A percentile compares a stretch with the other conserved stretches of the same genome.
These are phyloP conservation scores for Pangasius mekongensis DNA, from an alignment of 2,797 vertebrate genomes.

Conservation along the genomic window DNA sequence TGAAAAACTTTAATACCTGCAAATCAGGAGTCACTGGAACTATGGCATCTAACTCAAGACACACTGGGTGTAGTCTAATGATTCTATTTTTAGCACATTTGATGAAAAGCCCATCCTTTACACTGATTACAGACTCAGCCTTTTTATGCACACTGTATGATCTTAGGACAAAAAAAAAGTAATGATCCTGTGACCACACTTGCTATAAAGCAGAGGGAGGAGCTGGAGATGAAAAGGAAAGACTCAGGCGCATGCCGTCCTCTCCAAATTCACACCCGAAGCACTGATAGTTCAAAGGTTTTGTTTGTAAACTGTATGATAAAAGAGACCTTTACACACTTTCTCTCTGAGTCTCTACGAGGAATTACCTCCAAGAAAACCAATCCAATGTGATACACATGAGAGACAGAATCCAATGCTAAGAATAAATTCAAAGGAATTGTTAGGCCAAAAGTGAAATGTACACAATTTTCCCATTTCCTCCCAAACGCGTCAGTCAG, in stretches of 20 bases:
- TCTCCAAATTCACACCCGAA: neutral
- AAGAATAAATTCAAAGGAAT: neutral
- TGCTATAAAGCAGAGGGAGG: slow-evolving; percentile 26
- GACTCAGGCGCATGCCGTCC: neutral
- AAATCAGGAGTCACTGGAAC: neutral
- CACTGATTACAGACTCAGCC: slow-evolving; percentile 34
- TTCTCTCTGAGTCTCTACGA: neutral
- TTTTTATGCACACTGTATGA: slow-evolving; percentile 22
- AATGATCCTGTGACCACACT: slow-evolving; percentile 13
- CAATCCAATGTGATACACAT: neutral
- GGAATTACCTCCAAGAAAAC: neutral
- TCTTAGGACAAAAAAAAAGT: slow-evolving; percentile 19
- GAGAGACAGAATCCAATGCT: neutral
- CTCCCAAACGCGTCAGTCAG: neutral
- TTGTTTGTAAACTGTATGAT: slow-evolving; percentile 13
- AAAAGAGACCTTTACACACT: slow-evolving; percentile 15
- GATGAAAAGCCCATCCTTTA: slow-evolving; percentile 14
- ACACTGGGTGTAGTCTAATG: slow-evolving; percentile 27
- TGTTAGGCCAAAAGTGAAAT: neutral
- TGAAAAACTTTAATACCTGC: neutral
- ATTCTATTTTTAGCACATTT: neutral
- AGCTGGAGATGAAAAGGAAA: slow-evolving; percentile 25
- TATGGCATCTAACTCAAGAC: neutral
- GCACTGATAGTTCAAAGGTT: slow-evolving; percentile 10
- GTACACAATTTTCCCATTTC: neutral